phyloP scores from a whole-genome alignment of 2,888 invertebrate genomes.

The Eledona agricola region DNA sequence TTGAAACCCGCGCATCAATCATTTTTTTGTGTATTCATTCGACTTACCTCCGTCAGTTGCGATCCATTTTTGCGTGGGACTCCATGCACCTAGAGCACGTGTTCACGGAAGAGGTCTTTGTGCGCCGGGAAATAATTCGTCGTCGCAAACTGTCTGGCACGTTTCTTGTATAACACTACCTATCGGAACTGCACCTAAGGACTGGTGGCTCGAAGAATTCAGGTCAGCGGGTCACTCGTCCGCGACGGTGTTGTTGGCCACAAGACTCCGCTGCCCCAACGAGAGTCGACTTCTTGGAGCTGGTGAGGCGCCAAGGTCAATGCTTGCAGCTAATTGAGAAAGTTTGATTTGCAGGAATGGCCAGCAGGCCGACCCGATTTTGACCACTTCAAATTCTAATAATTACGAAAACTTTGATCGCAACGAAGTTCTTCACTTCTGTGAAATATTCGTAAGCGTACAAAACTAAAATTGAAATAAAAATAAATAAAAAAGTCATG shows the following conservation, averaged over 20 bases:
- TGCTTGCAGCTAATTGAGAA: no score
- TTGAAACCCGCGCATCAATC: constrained; percentile 7
- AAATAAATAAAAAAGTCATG: no score
- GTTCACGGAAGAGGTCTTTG: constrained; percentile 7
- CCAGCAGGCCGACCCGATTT: no score
- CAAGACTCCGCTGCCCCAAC: constrained; percentile 30
- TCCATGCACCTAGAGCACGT: constrained; percentile 21
- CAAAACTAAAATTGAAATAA: no score
- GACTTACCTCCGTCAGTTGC: constrained; percentile 17
- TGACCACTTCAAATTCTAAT: no score
- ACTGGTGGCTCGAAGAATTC: constrained; percentile 52
- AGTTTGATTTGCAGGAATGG: no score
- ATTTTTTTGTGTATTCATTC: constrained; percentile 2
- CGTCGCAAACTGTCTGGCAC: constrained; percentile 35
- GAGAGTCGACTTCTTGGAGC: constrained; percentile 8
- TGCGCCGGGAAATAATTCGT: constrained; percentile 13
- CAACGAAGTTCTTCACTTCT: no score
- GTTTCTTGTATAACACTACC: constrained; percentile 37
- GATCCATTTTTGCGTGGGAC: constrained; percentile 26
- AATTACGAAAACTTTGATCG: no score
- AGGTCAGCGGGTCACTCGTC: constrained; percentile 61
- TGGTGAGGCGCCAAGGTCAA: no score
- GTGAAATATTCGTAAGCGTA: no score
- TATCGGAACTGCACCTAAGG: constrained; percentile 40
- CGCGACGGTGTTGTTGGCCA: constrained; percentile 59